phyloP scores from a whole-genome alignment of 2,797 vertebrate species.

The Eulemur rubriventer region DNA sequence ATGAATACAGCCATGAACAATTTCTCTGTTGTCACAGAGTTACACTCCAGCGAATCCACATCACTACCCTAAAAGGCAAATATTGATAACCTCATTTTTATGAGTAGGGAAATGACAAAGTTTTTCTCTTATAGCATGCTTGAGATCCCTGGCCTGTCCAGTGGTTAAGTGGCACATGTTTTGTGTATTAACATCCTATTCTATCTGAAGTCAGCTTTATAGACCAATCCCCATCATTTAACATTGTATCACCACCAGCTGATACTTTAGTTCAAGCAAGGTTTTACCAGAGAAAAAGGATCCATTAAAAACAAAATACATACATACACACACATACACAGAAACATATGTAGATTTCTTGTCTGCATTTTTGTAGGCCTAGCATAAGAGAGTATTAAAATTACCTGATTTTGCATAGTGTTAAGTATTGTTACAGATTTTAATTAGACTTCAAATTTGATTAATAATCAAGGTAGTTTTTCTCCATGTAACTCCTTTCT shows the following conservation, averaged over 20 bases:
- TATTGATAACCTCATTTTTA: neutral
- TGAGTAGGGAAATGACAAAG: neutral
- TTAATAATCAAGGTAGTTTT: neutral
- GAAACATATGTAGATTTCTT: neutral
- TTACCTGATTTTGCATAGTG: neutral
- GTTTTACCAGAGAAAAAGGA: neutral
- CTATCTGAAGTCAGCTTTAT: neutral
- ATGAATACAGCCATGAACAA: neutral
- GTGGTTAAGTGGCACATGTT: neutral
- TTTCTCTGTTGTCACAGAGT: neutral
- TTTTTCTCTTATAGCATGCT: neutral
- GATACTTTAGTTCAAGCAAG: neutral
- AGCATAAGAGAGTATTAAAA: neutral
- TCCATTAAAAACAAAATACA: neutral
- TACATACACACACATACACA: neutral
- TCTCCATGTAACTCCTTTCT: neutral
- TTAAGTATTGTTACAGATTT: conserved; percentile 32
- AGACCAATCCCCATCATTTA: neutral
- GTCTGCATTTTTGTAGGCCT: neutral
- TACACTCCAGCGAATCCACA: neutral
- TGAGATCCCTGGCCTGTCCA: neutral
- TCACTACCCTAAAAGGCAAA: neutral
- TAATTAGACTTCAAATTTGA: conserved; percentile 38
- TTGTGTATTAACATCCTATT: neutral
- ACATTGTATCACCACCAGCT: neutral